phyloP scores from a whole-genome alignment of 2,113 vertebrate genomes.

The Loxodonta africana region DNA sequence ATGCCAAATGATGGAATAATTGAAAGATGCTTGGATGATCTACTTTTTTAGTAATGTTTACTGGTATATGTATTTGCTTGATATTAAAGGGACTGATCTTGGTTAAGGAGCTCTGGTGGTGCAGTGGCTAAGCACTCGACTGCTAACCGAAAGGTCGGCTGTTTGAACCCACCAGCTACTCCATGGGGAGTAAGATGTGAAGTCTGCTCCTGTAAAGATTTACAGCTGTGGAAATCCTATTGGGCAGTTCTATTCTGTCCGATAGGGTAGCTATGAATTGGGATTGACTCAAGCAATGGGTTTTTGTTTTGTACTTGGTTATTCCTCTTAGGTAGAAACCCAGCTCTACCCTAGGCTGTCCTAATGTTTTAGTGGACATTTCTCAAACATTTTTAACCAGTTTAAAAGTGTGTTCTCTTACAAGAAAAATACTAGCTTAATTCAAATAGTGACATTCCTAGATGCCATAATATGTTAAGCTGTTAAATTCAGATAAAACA shows the following conservation, averaged over 20 bases:
- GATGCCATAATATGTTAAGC: not conserved
- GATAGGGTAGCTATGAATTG: not conserved
- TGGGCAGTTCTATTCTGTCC: not conserved
- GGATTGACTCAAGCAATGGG: not conserved
- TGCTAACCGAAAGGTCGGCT: not conserved
- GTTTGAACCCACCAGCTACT: not conserved
- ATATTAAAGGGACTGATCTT: not conserved
- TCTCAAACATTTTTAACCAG: not conserved
- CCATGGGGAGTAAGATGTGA: not conserved
- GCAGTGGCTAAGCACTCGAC: not conserved
- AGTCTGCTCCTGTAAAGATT: not conserved
- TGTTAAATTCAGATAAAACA: slow-evolving; percentile 40
- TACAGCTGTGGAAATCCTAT: not conserved
- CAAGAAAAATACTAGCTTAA: slow-evolving; percentile 15
- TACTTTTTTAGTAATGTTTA: not conserved
- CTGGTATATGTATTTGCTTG: not conserved
- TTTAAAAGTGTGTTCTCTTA: not conserved
- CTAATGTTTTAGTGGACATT: not conserved
- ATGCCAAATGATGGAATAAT: not conserved
- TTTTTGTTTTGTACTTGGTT: not conserved
- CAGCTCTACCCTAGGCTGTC: not conserved
- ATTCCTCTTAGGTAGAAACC: not conserved
- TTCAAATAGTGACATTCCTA: not conserved
- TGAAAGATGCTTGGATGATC: not conserved
- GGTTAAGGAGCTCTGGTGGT: not conserved